Conservation (phyloP, 2,113 vertebrate genomes). For the Prinia subflava region DNA sequence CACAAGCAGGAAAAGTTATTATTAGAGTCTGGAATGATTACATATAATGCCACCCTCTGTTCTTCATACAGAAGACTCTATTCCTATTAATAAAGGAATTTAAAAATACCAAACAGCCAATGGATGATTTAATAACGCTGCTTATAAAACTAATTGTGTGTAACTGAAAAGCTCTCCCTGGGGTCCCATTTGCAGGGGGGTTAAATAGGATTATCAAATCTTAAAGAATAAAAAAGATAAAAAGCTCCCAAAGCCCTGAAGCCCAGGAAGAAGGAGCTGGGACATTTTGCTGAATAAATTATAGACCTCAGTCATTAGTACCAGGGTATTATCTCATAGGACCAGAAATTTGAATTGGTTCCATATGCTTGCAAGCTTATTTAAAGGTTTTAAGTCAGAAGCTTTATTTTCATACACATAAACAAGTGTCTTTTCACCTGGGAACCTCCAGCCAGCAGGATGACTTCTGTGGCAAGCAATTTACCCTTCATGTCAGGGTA, state of each 20-base stretch:
- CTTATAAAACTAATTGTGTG: conserved; percentile 46
- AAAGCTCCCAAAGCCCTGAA: neutral
- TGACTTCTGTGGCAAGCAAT: neutral
- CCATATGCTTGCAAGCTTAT: neutral
- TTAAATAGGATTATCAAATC: conserved; percentile 35
- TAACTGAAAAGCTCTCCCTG: conserved; percentile 30
- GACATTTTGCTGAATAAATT: conserved; percentile 8
- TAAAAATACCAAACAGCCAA: neutral
- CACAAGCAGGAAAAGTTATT: neutral
- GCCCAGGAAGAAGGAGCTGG: neutral
- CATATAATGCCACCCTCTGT: neutral
- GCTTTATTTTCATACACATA: neutral
- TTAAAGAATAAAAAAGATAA: neutral
- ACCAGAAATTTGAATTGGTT: neutral
- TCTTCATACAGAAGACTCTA: conserved; percentile 5
- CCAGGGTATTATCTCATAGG: neutral
- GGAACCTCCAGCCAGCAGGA: neutral
- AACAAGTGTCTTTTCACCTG: neutral
- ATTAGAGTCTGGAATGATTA: neutral
- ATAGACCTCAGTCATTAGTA: neutral
- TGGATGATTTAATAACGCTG: conserved; percentile 40
- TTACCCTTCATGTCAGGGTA: neutral
- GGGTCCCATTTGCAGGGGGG: neutral
- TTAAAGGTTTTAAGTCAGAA: neutral
- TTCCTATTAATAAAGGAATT: conserved; percentile 8